Conservation (phyloP, 2,797 vertebrate species). For the Poecilia wingei region DNA sequence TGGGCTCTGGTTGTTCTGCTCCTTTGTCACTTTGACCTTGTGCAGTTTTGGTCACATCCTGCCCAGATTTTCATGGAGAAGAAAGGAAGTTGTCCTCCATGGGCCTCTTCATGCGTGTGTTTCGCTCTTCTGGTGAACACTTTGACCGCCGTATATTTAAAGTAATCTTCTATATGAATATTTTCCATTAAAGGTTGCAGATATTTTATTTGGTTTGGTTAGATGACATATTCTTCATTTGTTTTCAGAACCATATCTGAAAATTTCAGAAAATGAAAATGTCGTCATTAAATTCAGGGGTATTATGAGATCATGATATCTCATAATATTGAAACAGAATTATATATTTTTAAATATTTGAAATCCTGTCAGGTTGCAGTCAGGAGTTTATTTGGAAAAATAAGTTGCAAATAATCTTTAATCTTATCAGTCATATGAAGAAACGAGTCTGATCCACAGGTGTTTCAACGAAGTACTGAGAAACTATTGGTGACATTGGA, state of each 20-base stretch:
- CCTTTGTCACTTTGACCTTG: not conserved
- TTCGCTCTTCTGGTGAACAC: not conserved
- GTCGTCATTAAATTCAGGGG: not conserved
- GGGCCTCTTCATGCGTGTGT: not conserved
- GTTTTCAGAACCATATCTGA: not conserved
- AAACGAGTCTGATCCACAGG: not conserved
- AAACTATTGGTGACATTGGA: not conserved
- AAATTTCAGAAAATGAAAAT: not conserved
- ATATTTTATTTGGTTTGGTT: not conserved
- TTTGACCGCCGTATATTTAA: not conserved
- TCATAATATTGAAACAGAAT: not conserved
- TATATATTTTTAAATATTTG: not conserved
- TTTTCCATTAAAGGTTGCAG: not conserved
- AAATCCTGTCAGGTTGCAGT: not conserved
- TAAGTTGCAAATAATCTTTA: no score
- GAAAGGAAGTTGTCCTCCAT: not conserved
- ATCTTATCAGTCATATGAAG: not conserved
- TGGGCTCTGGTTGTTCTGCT: conserved; percentile 2
- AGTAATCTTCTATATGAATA: not conserved
- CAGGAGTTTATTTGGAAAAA: not conserved
- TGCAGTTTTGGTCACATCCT: not conserved
- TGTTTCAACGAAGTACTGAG: not conserved
- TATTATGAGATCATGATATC: not conserved
- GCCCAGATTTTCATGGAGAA: not conserved
- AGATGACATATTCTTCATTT: not conserved